Base-by-base conservation (phyloP, 2,113 vertebrate genomes). In the Nothoprocta pentlandii region DNA sequence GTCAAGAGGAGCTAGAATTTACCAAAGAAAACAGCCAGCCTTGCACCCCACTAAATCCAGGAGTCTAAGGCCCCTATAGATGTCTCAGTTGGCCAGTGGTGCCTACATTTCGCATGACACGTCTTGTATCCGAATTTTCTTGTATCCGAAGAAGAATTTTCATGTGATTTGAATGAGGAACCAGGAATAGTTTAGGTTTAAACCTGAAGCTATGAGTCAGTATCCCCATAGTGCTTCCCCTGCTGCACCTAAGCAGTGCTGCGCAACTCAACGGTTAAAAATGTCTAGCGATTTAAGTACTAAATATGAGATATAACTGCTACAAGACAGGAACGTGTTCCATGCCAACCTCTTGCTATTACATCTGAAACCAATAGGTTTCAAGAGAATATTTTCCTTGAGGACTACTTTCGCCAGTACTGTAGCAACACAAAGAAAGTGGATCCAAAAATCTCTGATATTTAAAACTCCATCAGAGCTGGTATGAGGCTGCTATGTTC, bases 71-170 rank as follows among this genome's bases (percentile, higher is more conserved):
- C 6, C 17, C 86, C 64, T 93, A 61, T 64, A 83, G 75, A 54
- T 85, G 62, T 36, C 53, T 21, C 22, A 22, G 21, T 36, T 54
- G 68, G 21, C 9, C 44, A 80, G 12, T 21, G 58, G 11, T 12
- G 11, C 6, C 61, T n/a, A 3, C 19, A 16, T 51, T 63, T 63
- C 26, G 53, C 0, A 1, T 56, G 12, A n/a, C 15, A n/a, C 0
- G 0, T 42, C 5, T 25, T 10, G 1, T 32, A 25, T 32, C 51
- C 16, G 67, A 63, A 76, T 39, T 39, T 39, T 39, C 36, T 39
- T 39, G 36, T 39, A 39, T 39, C 36, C 36, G 8, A 39, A 64
- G 21, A 22, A 62, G 53, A 26, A 67, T 51, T 83, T 77, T 59
- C 44, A 44, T 44, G n/a, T 70, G 49, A 82, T 77, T 9, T 42